Evolutionary conservation across 2,888 invertebrate species (phyloP), one percentile per base, ranked within the genome.

Genomic region (Embidobia sp.): DNA sequence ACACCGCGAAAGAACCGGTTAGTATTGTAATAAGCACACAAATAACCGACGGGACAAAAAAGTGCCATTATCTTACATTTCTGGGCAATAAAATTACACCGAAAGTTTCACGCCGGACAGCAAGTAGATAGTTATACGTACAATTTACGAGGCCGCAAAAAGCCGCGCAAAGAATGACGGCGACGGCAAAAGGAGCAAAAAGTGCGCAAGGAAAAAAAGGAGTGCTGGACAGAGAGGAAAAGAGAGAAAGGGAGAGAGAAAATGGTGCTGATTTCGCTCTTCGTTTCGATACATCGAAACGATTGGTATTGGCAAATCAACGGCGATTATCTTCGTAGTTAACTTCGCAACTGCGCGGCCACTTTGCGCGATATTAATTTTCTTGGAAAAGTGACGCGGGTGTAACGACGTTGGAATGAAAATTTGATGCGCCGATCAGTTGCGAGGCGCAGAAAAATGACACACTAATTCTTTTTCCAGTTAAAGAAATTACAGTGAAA

Each of bases 1-100:
- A 44, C 16, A 53, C 53, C 61, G 70, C 70, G 35, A 57, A 72
- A 67, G 63, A 77, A 73, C 67, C 67, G 67, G 72, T 72, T 77
- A 66, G 72, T 77, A 72, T 66, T 66, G 61, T 72, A 66, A 77
- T 77, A 69, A 59, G 66, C 33, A 15, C 59, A 37, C 57, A 72
- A 70, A 72, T 74, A 74, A 61, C 74, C 63, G 10, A 27, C 57
- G 59, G 26, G 53, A 64, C 59, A 55, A 72, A 73, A 64, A 73
- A 46, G 64, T 4, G 53, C 49, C 64, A 70, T 70, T 70, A 70
- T 70, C 53, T 63, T 63, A 63, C 61, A 53, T 55, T 55, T 72
- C 63, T 55, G 63, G 37, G 31, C 63, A 63, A 63, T 63, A 63
- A 72, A 72, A 46, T 72, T 72, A 48, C 63, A 27, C 55, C 72